Evolutionary conservation across 2,797 vertebrate species (phyloP).

Genomic region (Microchirus variegatus): DNA sequence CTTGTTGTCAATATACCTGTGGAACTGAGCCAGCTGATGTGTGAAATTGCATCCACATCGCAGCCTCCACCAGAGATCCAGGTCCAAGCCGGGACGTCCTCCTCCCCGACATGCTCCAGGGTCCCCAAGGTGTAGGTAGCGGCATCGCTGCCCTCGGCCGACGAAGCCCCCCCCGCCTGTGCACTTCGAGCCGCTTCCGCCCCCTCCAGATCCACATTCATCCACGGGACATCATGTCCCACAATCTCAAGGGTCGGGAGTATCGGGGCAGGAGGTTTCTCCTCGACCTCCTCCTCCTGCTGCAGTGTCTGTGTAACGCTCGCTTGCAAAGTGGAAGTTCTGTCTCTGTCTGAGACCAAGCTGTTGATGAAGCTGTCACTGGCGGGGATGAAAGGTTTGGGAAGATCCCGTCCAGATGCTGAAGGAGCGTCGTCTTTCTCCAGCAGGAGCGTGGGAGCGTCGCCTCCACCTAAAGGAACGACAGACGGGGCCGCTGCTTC

Average conservation of each 20-base stretch:
- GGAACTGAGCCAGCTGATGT: slow-evolving; percentile 88
- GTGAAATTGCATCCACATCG: slow-evolving; percentile 80
- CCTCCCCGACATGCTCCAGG: slow-evolving; percentile 81
- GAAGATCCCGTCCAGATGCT: slow-evolving; percentile 33
- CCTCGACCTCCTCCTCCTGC: slow-evolving; percentile 44
- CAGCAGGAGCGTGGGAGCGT: slow-evolving; percentile 22
- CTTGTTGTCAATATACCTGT: slow-evolving; percentile 59
- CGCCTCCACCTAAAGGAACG: slow-evolving; percentile 50
- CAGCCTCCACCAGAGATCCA: slow-evolving; percentile 94
- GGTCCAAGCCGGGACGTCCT: slow-evolving; percentile 86
- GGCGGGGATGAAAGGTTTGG: slow-evolving; percentile 70
- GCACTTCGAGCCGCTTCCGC: slow-evolving; percentile 66
- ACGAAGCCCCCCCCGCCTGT: slow-evolving; percentile 16
- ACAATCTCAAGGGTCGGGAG: slow-evolving; percentile 45
- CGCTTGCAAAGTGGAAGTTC: slow-evolving; percentile 24
- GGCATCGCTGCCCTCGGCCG: slow-evolving; percentile 17
- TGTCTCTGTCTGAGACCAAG: slow-evolving; percentile 78
- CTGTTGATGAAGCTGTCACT: slow-evolving; percentile 85
- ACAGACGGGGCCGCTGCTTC: slow-evolving; percentile 66
- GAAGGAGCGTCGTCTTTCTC: slow-evolving; percentile 16
- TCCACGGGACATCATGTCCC: slow-evolving; percentile 84
- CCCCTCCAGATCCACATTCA: slow-evolving; percentile 93
- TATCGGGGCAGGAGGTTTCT: slow-evolving; percentile 42
- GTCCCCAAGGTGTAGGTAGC: slow-evolving; percentile 80
- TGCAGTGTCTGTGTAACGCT: slow-evolving; percentile 49